Evolutionary conservation across 2,797 vertebrate genomes (phyloP).

Genomic region (Botia almorhae): DNA sequence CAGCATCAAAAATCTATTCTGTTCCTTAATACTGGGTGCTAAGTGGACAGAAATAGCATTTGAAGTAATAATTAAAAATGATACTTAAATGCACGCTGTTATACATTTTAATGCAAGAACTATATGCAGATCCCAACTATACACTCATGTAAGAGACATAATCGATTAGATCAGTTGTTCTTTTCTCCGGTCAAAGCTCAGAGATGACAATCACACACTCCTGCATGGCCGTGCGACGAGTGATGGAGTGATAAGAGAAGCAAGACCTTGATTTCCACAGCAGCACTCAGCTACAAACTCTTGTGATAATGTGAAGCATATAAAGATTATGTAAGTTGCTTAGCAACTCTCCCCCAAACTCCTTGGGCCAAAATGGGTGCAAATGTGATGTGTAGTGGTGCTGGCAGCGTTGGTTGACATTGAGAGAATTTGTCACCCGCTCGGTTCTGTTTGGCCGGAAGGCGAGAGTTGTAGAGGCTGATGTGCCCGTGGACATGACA

Average conservation of each 20-base stretch:
- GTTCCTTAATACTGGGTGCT: not conserved
- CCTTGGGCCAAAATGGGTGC: constrained; percentile 23
- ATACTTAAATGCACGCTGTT: not conserved
- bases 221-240: not conserved
- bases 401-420: constrained; percentile 33
- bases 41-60: not conserved
- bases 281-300: constrained; percentile 9
- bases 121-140: constrained; percentile 16
- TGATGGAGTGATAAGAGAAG: constrained; percentile 8
- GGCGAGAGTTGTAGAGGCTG: constrained; percentile 21
- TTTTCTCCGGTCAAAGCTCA: constrained; percentile 43
- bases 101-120: constrained; percentile 1
- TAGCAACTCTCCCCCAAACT: constrained; percentile 41
- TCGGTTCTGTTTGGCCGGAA: constrained; percentile 6
- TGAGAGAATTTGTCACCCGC: constrained; percentile 41
- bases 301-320: constrained; percentile 31
- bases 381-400: constrained; percentile 34
- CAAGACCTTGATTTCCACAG: constrained; percentile 18
- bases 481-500: constrained; percentile 10
- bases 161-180: constrained; percentile 31
- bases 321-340: constrained; percentile 52
- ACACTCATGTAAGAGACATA: constrained; percentile 11
- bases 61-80: not conserved
- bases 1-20: not conserved
- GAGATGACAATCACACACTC: constrained; percentile 34